Base-by-base conservation (phyloP, 2,113 vertebrate species). In the Indicator indicator region DNA sequence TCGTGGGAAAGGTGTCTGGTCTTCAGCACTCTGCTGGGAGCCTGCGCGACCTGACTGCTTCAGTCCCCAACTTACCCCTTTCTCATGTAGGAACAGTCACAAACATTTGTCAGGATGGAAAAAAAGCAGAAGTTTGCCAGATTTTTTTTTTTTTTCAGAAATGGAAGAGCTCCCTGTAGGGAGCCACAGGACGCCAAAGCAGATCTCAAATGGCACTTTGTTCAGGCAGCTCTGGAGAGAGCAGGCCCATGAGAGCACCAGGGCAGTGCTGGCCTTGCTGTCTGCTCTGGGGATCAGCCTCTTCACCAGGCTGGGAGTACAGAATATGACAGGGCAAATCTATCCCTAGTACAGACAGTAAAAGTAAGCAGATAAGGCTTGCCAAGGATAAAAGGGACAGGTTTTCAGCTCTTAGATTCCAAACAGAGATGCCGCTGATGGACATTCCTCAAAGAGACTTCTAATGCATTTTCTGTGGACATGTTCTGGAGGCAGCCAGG, bases 11-110 rank as follows among this genome's bases (percentile, higher is more conserved):
- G 9, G 78, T 92, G n/a, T 62, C 74, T 76, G 44, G 55, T 89
- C 77, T 59, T 68, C 33, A 87, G 60, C 1, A 1, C n/a, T 85
- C 38, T 86, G 36, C 64, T 64, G 59, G 58, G 36, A 91, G 50
- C 50, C 65, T 78, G 38, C 5, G 6, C 64, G 56, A 70, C 56
- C 68, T 0, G 0, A 63, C 21, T 76, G 0, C 0, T 40, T 85
- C 85, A 62, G 40, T 69, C 50, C 44, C 27, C 3, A 5, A 32
- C 11, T 89, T 67, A 72, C 19, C 36, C 60, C 20, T 79, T 60
- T 83, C 68, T 90, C 72, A 42, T 0, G 0, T 67, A 75, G 36
- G 54, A 94, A 59, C n/a, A 86, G 36, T 59, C 64, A 67, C 75
- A 91, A 91, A 70, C 2, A 0, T 56, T 56, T 56, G 55, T 54